Base-by-base conservation (phyloP, 2,113 vertebrate genomes). In the Cathartes aura region DNA sequence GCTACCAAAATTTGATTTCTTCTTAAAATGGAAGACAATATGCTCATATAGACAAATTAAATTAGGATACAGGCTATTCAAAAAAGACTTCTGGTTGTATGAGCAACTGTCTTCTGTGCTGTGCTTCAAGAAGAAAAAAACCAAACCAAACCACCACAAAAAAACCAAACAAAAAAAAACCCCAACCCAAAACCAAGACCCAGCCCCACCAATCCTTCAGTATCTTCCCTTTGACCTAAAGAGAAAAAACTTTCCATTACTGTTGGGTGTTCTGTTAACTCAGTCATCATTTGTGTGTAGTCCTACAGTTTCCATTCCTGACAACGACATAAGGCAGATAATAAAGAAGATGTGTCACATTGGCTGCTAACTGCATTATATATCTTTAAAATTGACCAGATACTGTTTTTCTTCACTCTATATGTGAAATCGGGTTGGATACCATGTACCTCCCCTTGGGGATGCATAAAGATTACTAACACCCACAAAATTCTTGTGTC, bases 11-110 rank as follows among this genome's bases (percentile, higher is more conserved):
- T 64, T 19, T n/a, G 7, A 64, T 72, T 87, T 78, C 15, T 83
- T 70, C 48, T 79, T 74, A 74, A 90, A 89, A 78, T 91, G 10
- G 24, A 84, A 93, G 36, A 40, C 23, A 32, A 53, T 29, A 89
- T 34, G 29, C 19, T 81, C 15, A 45, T 24, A 82, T 3, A 38
- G 40, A 60, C 23, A 71, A 75, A 64, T 17, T n/a, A 16, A 40
- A 38, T 21, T 29, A 73, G 36, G 24, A 40, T 43, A 58, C 5
- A 58, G 26, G 5, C 14, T 79, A 66, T 71, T 89, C 5, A 78
- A n/a, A 52, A 76, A 64, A 76, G 34, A 63, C 34, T 4, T 42
- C 19, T 82, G 43, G 8, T 45, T 47, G 5, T 55, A 82, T 40
- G 47, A 71, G 22, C 8, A 62, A 55, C 12, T 62, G 5, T 36